Conservation (phyloP, 2,888 invertebrate genomes). For the Nasonovia ribisnigri region DNA sequence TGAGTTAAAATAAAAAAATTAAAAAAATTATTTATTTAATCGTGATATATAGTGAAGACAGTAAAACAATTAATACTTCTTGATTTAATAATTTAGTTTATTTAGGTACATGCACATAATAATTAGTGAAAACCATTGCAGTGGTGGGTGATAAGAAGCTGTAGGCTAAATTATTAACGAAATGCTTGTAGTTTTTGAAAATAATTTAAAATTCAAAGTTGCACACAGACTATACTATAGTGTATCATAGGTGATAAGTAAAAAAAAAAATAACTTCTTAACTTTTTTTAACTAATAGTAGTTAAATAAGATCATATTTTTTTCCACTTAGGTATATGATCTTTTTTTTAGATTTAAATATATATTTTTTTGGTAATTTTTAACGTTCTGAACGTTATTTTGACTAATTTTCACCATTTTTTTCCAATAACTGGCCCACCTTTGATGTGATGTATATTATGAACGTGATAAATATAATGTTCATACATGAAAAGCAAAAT, state of each 20-base stretch:
- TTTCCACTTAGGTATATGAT: neutral
- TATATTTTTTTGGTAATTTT: neutral
- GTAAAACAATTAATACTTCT: neutral
- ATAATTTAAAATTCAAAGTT: neutral
- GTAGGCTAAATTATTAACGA: neutral
- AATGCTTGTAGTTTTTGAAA: neutral
- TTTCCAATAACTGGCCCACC: neutral
- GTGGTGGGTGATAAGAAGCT: neutral
- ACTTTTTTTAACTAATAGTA: neutral
- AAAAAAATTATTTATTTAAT: neutral
- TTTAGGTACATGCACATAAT: neutral
- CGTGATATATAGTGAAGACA: neutral
- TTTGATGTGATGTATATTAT: neutral
- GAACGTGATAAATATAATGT: neutral
- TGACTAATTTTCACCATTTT: neutral
- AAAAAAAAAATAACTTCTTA: neutral
- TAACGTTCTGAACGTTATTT: neutral
- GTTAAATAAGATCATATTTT: neutral
- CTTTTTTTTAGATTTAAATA: neutral
- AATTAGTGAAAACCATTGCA: neutral
- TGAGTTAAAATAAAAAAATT: too few relatives aligned
- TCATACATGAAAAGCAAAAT: conserved; percentile 12
- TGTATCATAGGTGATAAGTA: neutral
- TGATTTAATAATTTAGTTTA: neutral
- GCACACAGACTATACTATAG: neutral